phyloP scores from a whole-genome alignment of 2,888 invertebrate species.

The Caenorhabditis wallacei region DNA sequence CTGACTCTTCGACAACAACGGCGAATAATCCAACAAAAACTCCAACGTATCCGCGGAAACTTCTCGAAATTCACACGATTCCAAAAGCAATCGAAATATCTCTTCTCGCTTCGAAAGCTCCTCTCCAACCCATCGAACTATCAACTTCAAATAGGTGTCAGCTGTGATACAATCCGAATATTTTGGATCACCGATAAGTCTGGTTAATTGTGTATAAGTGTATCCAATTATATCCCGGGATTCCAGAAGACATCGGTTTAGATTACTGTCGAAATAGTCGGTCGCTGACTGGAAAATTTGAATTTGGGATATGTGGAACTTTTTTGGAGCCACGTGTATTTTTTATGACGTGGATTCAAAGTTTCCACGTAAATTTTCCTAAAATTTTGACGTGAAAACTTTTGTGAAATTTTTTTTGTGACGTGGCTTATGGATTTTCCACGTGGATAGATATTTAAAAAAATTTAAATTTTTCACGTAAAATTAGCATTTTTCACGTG shows the following conservation, averaged over 20 bases:
- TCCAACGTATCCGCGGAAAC: constrained; percentile 81
- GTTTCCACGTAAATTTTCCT: too few species aligned
- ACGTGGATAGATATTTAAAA: not conserved
- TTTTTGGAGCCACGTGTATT: not conserved
- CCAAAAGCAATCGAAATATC: constrained; percentile 86
- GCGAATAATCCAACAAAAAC: constrained; percentile 86
- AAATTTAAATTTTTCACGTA: not conserved
- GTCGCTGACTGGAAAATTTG: constrained; percentile 67
- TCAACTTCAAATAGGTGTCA: constrained; percentile 83
- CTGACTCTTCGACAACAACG: constrained; percentile 86
- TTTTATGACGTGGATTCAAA: too few species aligned
- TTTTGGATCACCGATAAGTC: constrained; percentile 86
- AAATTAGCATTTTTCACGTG: not conserved
- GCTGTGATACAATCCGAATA: constrained; percentile 81
- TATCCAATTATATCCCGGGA: constrained; percentile 86
- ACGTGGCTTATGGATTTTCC: not conserved
- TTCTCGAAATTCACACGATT: constrained; percentile 63
- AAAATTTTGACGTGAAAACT: not conserved
- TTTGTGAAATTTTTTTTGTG: not conserved
- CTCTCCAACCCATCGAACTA: constrained; percentile 86
- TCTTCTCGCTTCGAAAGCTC: constrained; percentile 85
- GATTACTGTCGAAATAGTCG: constrained; percentile 80
- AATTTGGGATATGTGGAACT: too few species aligned
- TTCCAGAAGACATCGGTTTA: constrained; percentile 84
- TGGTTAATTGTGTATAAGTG: constrained; percentile 85